Base-by-base conservation (phyloP, 2,888 invertebrate species). In the Laspeyria flexula region DNA sequence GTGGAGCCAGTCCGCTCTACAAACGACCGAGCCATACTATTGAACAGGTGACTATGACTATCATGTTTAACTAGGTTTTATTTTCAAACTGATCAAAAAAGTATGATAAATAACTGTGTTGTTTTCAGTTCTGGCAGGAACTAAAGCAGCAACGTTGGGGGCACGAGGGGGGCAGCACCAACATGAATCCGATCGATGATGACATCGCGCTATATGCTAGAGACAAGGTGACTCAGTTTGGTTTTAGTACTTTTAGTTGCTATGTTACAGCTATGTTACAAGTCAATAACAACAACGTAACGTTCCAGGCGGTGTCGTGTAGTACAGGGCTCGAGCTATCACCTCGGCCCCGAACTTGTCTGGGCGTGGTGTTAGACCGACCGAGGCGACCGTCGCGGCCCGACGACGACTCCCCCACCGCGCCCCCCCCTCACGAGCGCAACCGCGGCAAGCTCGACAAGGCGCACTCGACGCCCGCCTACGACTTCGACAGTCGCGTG, bases 381-480 rank as follows among this genome's bases (percentile, higher is more conserved):
- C 52, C 55, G 10, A 41, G 54, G 48, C 33, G 38, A 9, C 75
- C 85, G 39, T 35, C 67, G 45, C 29, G 25, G 40, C 27, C 76
- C 78, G 37, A 29, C 9, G 29, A 21, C 12, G 21, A 16, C 13
- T n/a, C 11, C 0, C 31, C 16, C 6, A n/a, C 21, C 4, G 4
- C 11, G 10, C 29, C 33, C 1, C 31, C 37, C 81, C 71, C 56
- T 93, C 93, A 60, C 86, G 63, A 53, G 60, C 60, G 60, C 9
- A 12, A 21, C 16, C 81, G 85, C 11, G 86, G 75, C 53, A 93
- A 94, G 59, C 86, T 96, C 42, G 96, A 97, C 86, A 96, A 97
- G 86, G 95, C 95, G 70, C 95, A 96, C 80, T 96, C 96, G 64
- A 96, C 96, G n/a, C 96, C 96, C 1, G 96, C 96, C 0, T 96